A percentile compares a stretch with the other conserved stretches of the same genome.
Conservation (phyloP, 2,113 vertebrate species). For the Nibea coibor region DNA sequence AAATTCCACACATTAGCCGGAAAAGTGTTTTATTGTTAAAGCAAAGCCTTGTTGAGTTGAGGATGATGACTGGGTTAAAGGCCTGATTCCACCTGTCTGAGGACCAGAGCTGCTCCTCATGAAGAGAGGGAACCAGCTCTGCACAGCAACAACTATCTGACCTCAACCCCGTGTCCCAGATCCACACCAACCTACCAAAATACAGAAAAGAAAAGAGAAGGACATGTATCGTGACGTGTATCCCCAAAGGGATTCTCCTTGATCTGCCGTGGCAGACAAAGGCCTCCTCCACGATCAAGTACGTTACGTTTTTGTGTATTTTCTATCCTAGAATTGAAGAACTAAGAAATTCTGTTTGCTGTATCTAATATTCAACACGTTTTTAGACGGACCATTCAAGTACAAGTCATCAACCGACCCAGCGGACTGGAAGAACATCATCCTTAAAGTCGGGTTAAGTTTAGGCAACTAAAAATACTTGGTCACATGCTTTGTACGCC, state of each 20-base stretch:
- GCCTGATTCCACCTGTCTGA: conserved; percentile 1
- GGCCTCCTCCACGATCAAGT: too few relatives aligned
- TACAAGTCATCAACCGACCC: neutral
- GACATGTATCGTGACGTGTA: too few relatives aligned
- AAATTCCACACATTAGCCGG: neutral
- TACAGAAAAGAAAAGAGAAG: too few relatives aligned
- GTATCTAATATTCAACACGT: neutral
- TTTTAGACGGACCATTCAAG: neutral
- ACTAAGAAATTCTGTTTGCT: neutral
- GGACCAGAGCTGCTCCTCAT: neutral
- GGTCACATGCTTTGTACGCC: neutral
- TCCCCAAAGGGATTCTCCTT: neutral
- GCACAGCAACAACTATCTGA: neutral
- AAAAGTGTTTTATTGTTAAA: neutral
- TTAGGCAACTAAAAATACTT: neutral
- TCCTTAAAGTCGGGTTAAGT: too few relatives aligned
- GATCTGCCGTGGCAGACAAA: neutral
- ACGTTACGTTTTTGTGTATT: too few relatives aligned
- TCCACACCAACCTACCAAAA: neutral
- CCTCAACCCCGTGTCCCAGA: conserved; percentile 18
- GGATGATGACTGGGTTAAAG: neutral
- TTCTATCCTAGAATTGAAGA: too few relatives aligned
- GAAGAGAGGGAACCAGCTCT: conserved; percentile 4
- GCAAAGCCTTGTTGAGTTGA: conserved; percentile 9
- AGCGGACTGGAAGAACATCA: too few relatives aligned